Conservation (phyloP, 1,140 invertebrate species). For the Aporrectodea caliginosa region DNA sequence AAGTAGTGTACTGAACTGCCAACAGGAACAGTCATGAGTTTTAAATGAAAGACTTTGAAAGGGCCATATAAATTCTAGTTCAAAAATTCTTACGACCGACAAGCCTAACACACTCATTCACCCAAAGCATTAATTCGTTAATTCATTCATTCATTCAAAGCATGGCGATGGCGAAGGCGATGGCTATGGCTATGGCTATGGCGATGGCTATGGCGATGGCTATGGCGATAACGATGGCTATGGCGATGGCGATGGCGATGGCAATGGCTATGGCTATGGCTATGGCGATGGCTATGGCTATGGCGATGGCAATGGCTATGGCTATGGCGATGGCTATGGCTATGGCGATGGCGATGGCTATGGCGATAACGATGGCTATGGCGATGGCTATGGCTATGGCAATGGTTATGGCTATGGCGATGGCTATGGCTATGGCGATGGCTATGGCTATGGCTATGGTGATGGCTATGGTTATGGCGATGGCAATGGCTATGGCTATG, state of each 20-base stretch:
- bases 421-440: slow-evolving; percentile 8
- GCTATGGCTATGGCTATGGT: background rate
- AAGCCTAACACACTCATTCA: no score
- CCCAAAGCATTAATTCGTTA: background rate
- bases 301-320: background rate
- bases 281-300: background rate
- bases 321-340: background rate
- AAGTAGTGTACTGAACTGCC: no score
- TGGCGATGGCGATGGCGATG: no score
- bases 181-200: background rate
- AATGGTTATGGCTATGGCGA: background rate
- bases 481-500: slow-evolving; percentile 6
- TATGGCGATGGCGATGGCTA: slow-evolving; percentile 5
- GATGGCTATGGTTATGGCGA: no score
- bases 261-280: background rate
- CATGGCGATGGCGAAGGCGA: slow-evolving; percentile 5
- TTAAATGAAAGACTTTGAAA: no score
- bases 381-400: slow-evolving; percentile 1
- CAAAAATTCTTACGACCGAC: no score
- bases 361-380: no score
- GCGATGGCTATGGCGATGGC: slow-evolving; percentile 5
- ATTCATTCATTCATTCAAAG: background rate
- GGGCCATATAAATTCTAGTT: no score
- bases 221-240: background rate
- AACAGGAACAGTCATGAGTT: no score